Base-by-base conservation (phyloP, 2,113 vertebrate species). In the Tonatia bakeri region DNA sequence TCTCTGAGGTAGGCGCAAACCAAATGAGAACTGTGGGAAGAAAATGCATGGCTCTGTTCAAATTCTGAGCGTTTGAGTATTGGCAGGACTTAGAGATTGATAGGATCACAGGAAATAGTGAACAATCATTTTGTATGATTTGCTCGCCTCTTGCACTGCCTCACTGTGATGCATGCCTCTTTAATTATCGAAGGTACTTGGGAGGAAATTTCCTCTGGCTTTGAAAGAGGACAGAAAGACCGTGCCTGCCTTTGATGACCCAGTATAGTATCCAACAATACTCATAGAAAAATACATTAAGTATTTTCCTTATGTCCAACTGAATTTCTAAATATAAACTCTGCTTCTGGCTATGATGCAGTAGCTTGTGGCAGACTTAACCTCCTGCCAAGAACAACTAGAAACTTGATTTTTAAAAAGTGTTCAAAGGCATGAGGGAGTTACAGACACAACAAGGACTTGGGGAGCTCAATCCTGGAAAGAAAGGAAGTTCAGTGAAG, bases 311-410 rank as follows among this genome's bases (percentile, higher is more conserved):
- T 96, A 91, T 67, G 69, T 93, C 59, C 87, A 96, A 82, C 47
- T 50, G 73, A 88, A 86, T 94, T 96, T 96, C 96, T 97, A 94
- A 96, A 95, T 95, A 92, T 92, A 96, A 72, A 70, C 76, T 96
- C 38, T 31, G 45, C 86, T 96, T 88, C 79, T 96, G 93, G 85
- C 91, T 86, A 64, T 76, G 76, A 91, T 73, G 81, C 7, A 73
- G 87, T 90, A 89, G 89, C 50, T 96, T 94, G 87, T 86, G 56
- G 59, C 69, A 50, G 82, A 95, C 69, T 92, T 76, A 75, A 45
- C 70, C 47, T 91, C 24, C 16, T 94, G 91, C 91, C 97, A 96
- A 95, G 81, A 97, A 90, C 10, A 95, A 86, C 82, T 36, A 87
- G 79, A 70, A 97, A n/a, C 69, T 70, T 86, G 50, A 75, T 65